These are phyloP conservation scores for Antennarius maculatus DNA, from an alignment of 2,797 vertebrate genomes.

Conservation along the genomic window DNA sequence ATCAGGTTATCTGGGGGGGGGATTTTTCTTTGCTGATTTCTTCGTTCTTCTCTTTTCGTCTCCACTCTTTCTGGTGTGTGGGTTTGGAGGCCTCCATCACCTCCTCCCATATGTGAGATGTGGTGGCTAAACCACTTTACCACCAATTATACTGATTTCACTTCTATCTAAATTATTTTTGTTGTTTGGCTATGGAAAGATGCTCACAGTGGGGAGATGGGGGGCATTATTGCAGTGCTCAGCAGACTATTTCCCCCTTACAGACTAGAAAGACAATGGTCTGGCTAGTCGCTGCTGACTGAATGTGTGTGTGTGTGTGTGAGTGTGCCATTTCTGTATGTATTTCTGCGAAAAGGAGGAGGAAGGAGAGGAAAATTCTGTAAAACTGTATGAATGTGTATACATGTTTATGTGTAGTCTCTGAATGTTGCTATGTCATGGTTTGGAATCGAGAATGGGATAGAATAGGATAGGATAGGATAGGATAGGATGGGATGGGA, in stretches of 20 bases:
- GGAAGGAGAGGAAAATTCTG: conserved; percentile 1
- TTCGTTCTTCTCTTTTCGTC: conserved; percentile 22
- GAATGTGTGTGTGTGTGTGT: conserved; percentile 11
- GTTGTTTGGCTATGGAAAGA: conserved; percentile 72
- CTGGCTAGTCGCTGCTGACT: conserved; percentile 15
- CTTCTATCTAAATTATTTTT: conserved; percentile 75
- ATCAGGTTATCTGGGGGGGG: conserved; percentile 38
- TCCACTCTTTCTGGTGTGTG: conserved; percentile 51
- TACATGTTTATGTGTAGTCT: too few relatives aligned
- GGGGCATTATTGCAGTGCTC: conserved; percentile 64
- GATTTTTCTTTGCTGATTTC: conserved; percentile 27
- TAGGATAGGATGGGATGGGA: too few relatives aligned
- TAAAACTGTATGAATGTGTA: conserved; percentile 3
- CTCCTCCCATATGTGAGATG: conserved; percentile 68
- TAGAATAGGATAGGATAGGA: too few relatives aligned
- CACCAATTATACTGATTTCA: conserved; percentile 81
- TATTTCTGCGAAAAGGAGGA: conserved; percentile 11
- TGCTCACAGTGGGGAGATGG: conserved; percentile 67
- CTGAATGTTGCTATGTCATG: too few relatives aligned
- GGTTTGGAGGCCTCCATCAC: conserved; percentile 67
- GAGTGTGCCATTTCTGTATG: neutral
- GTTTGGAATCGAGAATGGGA: too few relatives aligned
- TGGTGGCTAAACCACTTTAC: conserved; percentile 82
- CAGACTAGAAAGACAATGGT: conserved; percentile 20
- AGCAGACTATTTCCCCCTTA: conserved; percentile 26